These are phyloP conservation scores for Willowsia nigromaculata DNA, from an alignment of 2,888 invertebrate species.

Conservation along the genomic window DNA sequence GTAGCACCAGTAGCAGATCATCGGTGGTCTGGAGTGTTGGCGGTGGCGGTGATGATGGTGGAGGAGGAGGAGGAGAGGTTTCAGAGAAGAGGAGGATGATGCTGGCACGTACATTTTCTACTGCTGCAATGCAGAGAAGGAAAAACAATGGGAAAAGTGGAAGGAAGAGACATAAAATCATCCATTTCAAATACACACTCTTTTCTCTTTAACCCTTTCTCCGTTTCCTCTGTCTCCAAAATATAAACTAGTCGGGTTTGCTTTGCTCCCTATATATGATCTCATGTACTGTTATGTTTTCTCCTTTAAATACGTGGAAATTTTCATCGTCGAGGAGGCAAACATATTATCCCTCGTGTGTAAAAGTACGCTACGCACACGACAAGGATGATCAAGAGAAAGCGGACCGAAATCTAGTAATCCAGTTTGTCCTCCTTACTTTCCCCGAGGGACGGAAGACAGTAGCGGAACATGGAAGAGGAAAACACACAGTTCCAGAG, in stretches of 20 bases:
- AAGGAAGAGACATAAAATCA: constrained; percentile 46
- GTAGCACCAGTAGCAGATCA: background rate
- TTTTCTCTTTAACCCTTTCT: constrained; percentile 1
- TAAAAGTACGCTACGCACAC: background rate
- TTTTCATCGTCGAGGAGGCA: background rate
- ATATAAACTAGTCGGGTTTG: background rate
- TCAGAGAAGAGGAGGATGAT: background rate
- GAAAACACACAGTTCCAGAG: background rate
- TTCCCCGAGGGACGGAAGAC: background rate
- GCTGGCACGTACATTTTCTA: constrained; percentile 39
- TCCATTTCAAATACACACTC: constrained; percentile 35
- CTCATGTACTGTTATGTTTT: background rate
- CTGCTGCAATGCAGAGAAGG: constrained; percentile 59
- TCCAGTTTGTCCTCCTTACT: constrained; percentile 32
- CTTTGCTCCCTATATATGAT: background rate
- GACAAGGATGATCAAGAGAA: background rate
- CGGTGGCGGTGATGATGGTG: background rate
- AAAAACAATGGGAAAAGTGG: constrained; percentile 29
- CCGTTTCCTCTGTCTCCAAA: background rate
- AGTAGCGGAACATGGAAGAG: background rate
- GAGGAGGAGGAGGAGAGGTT: background rate
- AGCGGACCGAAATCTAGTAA: constrained; percentile 25
- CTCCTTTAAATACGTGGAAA: constrained; percentile 21
- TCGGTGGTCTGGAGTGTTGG: background rate
- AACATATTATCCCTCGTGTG: too few relatives aligned